Evolutionary conservation across 2,888 invertebrate genomes (phyloP).

Genomic region (Ceramica pisi): DNA sequence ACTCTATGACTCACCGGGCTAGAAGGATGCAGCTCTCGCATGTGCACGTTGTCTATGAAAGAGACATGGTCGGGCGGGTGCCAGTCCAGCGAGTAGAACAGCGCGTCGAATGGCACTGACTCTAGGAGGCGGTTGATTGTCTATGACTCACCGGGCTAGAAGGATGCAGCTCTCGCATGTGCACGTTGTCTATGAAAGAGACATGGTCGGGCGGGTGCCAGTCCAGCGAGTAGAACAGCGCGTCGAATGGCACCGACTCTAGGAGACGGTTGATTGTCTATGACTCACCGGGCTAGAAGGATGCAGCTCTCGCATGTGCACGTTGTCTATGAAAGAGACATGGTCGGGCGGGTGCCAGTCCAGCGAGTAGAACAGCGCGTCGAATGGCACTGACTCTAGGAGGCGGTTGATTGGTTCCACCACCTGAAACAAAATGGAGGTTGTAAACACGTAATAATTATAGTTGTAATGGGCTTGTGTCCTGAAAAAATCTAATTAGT

Average conservation of each 20-base stretch:
- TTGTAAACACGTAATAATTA: not conserved
- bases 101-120: slow-evolving; percentile 95
- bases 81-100: slow-evolving; percentile 99
- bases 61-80: slow-evolving; percentile 99
- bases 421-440: slow-evolving; percentile 89
- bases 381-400: slow-evolving; percentile 95
- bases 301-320: slow-evolving; percentile 94
- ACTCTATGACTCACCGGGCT: slow-evolving; percentile 92
- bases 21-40: slow-evolving; percentile 93
- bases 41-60: slow-evolving; percentile 97
- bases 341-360: slow-evolving; percentile 99
- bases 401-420: slow-evolving; percentile 97
- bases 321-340: slow-evolving; percentile 98
- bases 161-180: slow-evolving; percentile 93
- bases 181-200: slow-evolving; percentile 98
- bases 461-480: too few relatives aligned
- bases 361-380: slow-evolving; percentile 97
- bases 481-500: too few relatives aligned
- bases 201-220: slow-evolving; percentile 99
- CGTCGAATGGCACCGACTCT: slow-evolving; percentile 95
- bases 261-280: slow-evolving; percentile 92
- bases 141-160: slow-evolving; percentile 92
- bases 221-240: slow-evolving; percentile 98
- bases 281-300: slow-evolving; percentile 92
- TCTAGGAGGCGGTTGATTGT: slow-evolving; percentile 94